These are phyloP conservation scores for Guaruba guarouba DNA, from an alignment of 2,113 vertebrate genomes.

Conservation along the genomic window DNA sequence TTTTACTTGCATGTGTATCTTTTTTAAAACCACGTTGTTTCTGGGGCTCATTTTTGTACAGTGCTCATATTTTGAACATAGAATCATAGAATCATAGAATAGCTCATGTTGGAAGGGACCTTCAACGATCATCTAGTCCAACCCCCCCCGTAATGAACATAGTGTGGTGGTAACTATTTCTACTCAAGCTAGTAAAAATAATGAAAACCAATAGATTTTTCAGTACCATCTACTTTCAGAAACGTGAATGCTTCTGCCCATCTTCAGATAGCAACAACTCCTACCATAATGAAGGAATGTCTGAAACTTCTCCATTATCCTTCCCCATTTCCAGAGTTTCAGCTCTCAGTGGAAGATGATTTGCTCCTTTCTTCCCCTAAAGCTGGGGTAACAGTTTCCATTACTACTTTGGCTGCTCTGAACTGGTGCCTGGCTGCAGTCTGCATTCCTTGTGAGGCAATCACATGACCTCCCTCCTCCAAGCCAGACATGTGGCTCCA, in stretches of 20 bases:
- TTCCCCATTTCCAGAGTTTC: background rate
- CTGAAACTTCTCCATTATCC: background rate
- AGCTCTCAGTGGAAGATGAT: background rate
- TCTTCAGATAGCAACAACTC: background rate
- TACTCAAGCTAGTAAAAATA: background rate
- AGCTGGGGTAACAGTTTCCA: background rate
- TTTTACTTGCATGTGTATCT: background rate
- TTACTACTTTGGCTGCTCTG: background rate
- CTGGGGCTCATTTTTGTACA: background rate
- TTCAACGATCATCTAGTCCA: background rate
- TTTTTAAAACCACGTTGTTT: accelerated
- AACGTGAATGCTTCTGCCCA: background rate
- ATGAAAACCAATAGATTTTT: background rate
- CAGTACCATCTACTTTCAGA: background rate
- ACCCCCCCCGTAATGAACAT: background rate
- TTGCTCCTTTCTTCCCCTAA: background rate
- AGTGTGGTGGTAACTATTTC: background rate
- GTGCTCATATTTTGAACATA: background rate
- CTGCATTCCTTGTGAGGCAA: accelerated
- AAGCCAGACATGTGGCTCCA: accelerated
- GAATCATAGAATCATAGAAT: background rate
- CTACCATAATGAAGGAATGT: background rate
- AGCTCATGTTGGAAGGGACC: background rate
- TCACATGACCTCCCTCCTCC: accelerated
- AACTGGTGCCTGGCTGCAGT: background rate